Evolutionary conservation across 2,888 invertebrate species (phyloP), one percentile per base, ranked within the genome.

Genomic region (Eugnorisma glareosa): DNA sequence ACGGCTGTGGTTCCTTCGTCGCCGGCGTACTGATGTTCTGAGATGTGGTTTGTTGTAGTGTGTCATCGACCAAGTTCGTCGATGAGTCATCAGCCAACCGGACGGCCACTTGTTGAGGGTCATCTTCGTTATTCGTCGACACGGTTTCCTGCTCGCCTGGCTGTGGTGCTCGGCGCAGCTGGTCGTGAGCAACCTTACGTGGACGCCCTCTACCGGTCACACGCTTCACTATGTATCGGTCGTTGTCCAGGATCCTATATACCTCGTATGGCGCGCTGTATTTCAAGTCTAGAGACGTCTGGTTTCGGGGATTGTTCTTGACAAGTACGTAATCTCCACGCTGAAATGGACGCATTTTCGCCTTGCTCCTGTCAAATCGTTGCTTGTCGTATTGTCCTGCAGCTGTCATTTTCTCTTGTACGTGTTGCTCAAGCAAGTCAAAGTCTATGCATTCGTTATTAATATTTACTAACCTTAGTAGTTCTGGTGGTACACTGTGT

Each of bases 221-320:
- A 6, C 24, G 18, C 21, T 74, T 74, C 3, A 74, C 67, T 1
- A 74, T 6, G 24, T 68, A 81, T 5, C 77, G 69, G 67, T 82
- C 75, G 18, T 73, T 75, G 2, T 82, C 73, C 28, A 79, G 15
- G 2, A 81, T 28, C 15, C 61, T 28, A 2, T 0, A 28, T 8
- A 81, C 28, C 24, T 73, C 73, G 35, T 73, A 81, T 6, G 82
- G 81, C 1, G 71, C 81, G 11, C 76, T 83, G 21, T 54, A 83
- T 45, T 83, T 83, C 0, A 73, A n/a, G 13, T 81, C 79, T 3
- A 84, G n/a, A 10, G 69, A 79, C 0, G 79, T 83, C 35, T 81
- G 81, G 18, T 81, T 79, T 1, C 81, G 66, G 0, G 79, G 79
- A 54, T 79, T 79, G 24, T 79, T 79, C 28, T 77, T 73, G 6